Percentiles rank a stretch among this genome's conserved stretches.
phyloP scores from a whole-genome alignment of 2,888 invertebrate genomes.

The Synanthedon vespiformis region DNA sequence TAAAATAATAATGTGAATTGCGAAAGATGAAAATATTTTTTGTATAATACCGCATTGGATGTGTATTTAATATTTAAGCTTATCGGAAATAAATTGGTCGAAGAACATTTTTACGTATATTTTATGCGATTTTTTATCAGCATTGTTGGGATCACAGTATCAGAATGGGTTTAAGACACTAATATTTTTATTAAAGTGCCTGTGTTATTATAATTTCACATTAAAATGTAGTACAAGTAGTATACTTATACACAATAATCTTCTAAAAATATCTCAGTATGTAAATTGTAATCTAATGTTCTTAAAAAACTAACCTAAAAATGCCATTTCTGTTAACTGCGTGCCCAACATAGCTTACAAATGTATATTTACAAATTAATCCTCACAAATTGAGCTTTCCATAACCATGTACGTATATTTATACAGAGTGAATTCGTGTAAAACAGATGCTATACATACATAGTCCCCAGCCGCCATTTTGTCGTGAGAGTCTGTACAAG shows the following conservation, averaged over 20 bases:
- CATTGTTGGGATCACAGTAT: too few relatives aligned
- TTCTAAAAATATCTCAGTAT: too few relatives aligned
- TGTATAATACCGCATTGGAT: constrained; percentile 54
- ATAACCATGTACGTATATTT: constrained; percentile 37
- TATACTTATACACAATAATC: too few relatives aligned
- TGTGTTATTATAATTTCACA: too few relatives aligned
- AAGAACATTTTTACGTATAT: constrained; percentile 28
- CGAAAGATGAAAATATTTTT: constrained; percentile 59
- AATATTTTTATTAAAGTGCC: too few relatives aligned
- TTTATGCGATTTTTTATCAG: constrained; percentile 17
- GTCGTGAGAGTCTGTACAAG: not conserved
- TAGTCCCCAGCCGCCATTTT: not conserved
- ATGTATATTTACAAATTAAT: too few relatives aligned
- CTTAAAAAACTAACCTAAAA: too few relatives aligned
- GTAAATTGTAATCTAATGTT: too few relatives aligned
- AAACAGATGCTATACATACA: not conserved
- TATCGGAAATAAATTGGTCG: not conserved
- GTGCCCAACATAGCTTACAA: too few relatives aligned
- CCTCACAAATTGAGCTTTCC: constrained; percentile 59
- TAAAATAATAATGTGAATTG: constrained; percentile 48
- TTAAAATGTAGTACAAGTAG: too few relatives aligned
- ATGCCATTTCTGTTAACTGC: too few relatives aligned
- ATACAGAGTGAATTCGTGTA: constrained; percentile 20
- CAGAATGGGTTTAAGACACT: too few relatives aligned
- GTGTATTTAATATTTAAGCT: constrained; percentile 17